Base-by-base conservation (phyloP, 2,888 invertebrate genomes). In the Mechanitis mazaeus region DNA sequence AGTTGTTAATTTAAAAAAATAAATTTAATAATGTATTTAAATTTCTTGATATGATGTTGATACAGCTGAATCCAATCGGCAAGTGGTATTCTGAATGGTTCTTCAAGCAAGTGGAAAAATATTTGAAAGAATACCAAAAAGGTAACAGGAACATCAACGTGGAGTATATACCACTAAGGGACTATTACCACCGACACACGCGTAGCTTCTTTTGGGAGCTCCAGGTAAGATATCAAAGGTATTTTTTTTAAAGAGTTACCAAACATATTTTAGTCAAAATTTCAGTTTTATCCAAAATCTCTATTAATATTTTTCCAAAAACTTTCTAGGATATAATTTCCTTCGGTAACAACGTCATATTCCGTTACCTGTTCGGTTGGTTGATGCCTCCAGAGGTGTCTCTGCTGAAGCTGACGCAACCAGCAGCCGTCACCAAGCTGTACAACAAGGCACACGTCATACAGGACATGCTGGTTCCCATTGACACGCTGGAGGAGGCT, bases 11-110 rank as follows among this genome's bases (percentile, higher is more conserved):
- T n/a, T n/a, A n/a, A 7, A 38, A 38, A 6, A 6, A 6, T 38
- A 6, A 38, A 38, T 6, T 38, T 38, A 38, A 38, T 38, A 38
- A 9, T 9, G 42, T 42, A 42, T 42, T 42, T 3, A 42, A 5
- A 42, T 42, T 42, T 5, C 9, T 42, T 42, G 9, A 38, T 9
- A 9, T 9, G 11, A 42, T 42, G 42, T 57, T 35, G 7, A 46
- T 46, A 33, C 81, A 94, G 94, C 75, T 94, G 2, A 96, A 96
- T 75, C 79, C 87, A 0, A 94, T 96, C 67, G 95, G 95, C 1
- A 85, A 87, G 60, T 96, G 94, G 94, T 92, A 94, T 79, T 94
- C 95, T 68, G 94, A 95, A 6, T 96, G 96, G 96, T 96, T 96
- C 86, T 96, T 93, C 87, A 93, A 91, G 63, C 95, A 96, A 79